Evolutionary conservation across 2,113 vertebrate genomes (phyloP).

Genomic region (Xyliphius kryptos): DNA sequence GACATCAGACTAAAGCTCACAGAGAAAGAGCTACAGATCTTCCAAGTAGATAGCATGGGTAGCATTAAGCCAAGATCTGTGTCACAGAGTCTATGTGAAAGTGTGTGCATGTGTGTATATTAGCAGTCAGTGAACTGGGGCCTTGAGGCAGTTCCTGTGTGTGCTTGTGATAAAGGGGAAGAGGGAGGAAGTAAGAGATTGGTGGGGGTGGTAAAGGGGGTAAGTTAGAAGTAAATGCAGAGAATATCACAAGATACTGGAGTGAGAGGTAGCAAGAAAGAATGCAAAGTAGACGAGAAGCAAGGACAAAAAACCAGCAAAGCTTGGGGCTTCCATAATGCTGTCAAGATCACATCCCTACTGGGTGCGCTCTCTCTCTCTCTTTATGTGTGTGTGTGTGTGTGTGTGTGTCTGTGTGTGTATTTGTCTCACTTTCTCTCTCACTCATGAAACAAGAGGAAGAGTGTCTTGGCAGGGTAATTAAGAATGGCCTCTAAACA

Average conservation of each 20-base stretch:
- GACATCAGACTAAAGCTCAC: slow-evolving; percentile 32
- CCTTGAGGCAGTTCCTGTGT: slow-evolving; percentile 74
- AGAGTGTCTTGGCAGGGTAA: slow-evolving; percentile 75
- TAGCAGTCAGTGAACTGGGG: slow-evolving; percentile 65
- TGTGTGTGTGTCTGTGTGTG: slow-evolving; percentile 24
- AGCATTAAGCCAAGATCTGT: slow-evolving; percentile 31
- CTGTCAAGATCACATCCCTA: slow-evolving; percentile 63
- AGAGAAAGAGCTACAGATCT: slow-evolving; percentile 52
- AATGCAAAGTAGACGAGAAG: slow-evolving; percentile 27
- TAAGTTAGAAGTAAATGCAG: slow-evolving; percentile 25
- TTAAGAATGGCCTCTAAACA: slow-evolving; percentile 99
- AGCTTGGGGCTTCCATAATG: slow-evolving; percentile 61
- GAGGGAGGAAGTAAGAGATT: slow-evolving; percentile 63
- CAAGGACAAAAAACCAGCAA: slow-evolving; percentile 54
- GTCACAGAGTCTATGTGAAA: slow-evolving; percentile 39
- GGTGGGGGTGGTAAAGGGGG: slow-evolving; percentile 22
- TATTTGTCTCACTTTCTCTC: slow-evolving; percentile 25
- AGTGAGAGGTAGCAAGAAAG: slow-evolving; percentile 28
- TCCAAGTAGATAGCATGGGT: slow-evolving; percentile 48
- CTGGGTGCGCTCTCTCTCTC: too few relatives aligned
- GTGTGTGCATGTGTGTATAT: slow-evolving; percentile 63
- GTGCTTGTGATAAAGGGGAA: slow-evolving; percentile 69
- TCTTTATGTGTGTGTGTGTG: slow-evolving; percentile 14
- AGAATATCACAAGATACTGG: slow-evolving; percentile 35
- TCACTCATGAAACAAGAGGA: slow-evolving; percentile 57